Base-by-base conservation (phyloP, 2,888 invertebrate species). In the Clunio marinus region DNA sequence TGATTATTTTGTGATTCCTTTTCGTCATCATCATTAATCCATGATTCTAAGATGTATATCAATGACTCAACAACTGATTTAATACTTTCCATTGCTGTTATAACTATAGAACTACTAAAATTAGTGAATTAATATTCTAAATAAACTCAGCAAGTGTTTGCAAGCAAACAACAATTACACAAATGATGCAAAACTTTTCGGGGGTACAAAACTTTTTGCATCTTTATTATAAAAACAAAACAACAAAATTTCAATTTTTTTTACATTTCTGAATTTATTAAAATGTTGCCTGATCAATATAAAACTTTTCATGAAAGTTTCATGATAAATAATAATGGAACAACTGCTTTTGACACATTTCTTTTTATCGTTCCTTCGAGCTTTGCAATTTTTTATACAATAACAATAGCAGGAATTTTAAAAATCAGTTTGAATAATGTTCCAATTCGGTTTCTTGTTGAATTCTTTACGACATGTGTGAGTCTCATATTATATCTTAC, bases 401-500 rank as follows among this genome's bases (percentile, higher is more conserved):
- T 63, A 2, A 45, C 46, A 15, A 13, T 63, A 15, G 46, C 63
- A 20, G 15, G 37, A 46, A 17, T 27, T 24, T 27, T 46, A 17
- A 46, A 37, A 17, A 20, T 46, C n/a, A 45, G 13, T 15, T 37
- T 10, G 2, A 63, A 41, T 15, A 71, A 69, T 28, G 58, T 63
- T 63, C 35, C 72, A 63, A 60, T 70, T 68, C 72, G 74, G 70
- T 83, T 81, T 73, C 41, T 73, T 1, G 73, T 81, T 15, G 87
- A 88, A 77, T 86, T 85, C 72, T 17, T 81, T 0, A 70, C 82
- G 3, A 81, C 87, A 70, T 77, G 84, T 1, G 51, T 84, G 13
- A 83, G 87, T 7, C 74, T 83, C 57, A 80, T 86, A 69, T 71
- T 83, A 51, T 82, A 80, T 22, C 80, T 84, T 60, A 87, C 86